Conservation (phyloP, 2,888 invertebrate species). For the Neoitamus cyanurus region DNA sequence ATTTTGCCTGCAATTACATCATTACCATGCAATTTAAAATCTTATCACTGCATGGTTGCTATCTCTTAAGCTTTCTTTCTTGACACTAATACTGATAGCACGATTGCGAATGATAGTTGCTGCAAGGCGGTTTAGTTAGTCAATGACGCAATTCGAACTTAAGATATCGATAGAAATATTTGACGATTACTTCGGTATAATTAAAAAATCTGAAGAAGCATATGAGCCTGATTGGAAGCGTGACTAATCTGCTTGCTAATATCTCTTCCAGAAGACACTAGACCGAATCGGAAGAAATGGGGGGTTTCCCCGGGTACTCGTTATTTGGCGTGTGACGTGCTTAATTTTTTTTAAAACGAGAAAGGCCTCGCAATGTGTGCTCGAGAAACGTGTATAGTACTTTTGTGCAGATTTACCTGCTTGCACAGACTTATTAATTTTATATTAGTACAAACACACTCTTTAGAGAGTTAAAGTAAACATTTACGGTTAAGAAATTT, state of each 20-base stretch:
- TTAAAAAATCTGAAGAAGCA: background rate
- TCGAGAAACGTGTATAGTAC: too few species aligned
- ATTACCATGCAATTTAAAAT: background rate
- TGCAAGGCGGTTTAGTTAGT: background rate
- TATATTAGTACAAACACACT: too few species aligned
- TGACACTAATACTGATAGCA: background rate
- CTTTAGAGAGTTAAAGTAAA: too few species aligned
- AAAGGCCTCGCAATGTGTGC: too few species aligned
- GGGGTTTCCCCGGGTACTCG: background rate
- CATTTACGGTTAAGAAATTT: too few species aligned
- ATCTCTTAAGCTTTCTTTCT: background rate
- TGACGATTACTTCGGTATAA: background rate
- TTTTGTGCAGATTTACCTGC: too few species aligned
- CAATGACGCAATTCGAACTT: background rate
- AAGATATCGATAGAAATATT: background rate
- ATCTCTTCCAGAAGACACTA: too few species aligned
- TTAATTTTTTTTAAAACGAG: too few species aligned
- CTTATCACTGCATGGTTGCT: background rate
- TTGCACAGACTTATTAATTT: too few species aligned
- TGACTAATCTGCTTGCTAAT: background rate
- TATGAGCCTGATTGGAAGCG: background rate
- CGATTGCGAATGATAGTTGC: background rate
- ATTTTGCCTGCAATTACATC: background rate
- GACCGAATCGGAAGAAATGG: too few species aligned
- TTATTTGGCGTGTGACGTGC: too few species aligned